phyloP scores from a whole-genome alignment of 2,113 vertebrate genomes.

The Enhydra lutris region DNA sequence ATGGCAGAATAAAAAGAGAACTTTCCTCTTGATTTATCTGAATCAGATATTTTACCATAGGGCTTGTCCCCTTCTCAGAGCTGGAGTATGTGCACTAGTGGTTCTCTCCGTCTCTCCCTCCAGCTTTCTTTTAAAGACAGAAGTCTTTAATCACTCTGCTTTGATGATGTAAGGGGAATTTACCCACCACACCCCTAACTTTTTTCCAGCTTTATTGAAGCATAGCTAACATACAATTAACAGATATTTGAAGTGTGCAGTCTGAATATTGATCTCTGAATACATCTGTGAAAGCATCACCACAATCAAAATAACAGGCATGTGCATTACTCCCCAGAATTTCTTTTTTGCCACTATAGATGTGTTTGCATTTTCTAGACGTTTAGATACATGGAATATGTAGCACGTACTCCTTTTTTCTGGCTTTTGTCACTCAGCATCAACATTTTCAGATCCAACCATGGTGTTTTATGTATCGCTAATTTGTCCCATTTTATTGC shows the following conservation, averaged over 20 bases:
- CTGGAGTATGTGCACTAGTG: background rate
- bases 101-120: background rate
- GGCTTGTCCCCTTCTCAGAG: background rate
- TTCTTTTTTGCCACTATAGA: background rate
- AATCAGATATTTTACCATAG: background rate
- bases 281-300: background rate
- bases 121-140: background rate
- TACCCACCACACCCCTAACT: background rate
- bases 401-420: background rate
- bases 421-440: background rate
- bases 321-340: background rate
- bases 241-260: background rate
- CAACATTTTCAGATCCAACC: background rate
- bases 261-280: background rate
- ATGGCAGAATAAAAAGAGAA: conserved; percentile 54
- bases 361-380: background rate
- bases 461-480: background rate
- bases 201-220: background rate
- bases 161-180: background rate
- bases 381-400: background rate
- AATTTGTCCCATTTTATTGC: background rate
- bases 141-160: background rate
- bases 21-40: background rate
- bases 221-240: background rate
- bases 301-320: background rate